Percentiles rank a stretch among this genome's conserved stretches.
Evolutionary conservation across 2,888 invertebrate genomes (phyloP).

Genomic region (Zaprionus bogoriensis): DNA sequence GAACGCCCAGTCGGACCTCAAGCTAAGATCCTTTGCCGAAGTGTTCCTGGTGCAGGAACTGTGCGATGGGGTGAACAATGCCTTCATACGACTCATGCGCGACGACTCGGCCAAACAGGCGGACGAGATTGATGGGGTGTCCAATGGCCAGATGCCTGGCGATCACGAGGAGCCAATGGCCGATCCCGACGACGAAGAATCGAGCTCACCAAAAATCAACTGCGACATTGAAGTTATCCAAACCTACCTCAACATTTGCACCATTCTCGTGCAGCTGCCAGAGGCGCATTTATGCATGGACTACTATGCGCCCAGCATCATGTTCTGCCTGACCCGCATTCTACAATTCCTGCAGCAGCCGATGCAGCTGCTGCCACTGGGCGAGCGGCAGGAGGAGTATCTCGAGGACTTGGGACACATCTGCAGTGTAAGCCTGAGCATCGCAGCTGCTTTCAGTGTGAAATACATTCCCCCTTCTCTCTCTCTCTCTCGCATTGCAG

Average conservation of each 20-base stretch:
- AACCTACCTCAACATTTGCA: constrained; percentile 82
- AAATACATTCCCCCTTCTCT: too few species aligned
- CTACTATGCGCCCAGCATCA: constrained; percentile 61
- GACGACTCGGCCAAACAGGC: constrained; percentile 57
- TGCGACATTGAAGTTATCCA: constrained; percentile 80
- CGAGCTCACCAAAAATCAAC: constrained; percentile 43
- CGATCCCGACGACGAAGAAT: constrained; percentile 35
- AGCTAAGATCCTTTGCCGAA: constrained; percentile 65
- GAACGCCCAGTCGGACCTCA: constrained; percentile 52
- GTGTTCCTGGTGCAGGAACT: constrained; percentile 79
- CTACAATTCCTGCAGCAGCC: constrained; percentile 77
- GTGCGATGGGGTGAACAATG: constrained; percentile 80
- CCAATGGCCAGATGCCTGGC: constrained; percentile 16
- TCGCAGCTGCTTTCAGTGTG: background rate
- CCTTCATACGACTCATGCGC: constrained; percentile 78
- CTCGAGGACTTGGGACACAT: constrained; percentile 81
- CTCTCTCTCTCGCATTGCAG: constrained; percentile 49
- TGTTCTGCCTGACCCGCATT: constrained; percentile 78
- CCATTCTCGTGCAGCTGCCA: constrained; percentile 80
- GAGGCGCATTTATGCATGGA: constrained; percentile 74
- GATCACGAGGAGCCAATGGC: constrained; percentile 20
- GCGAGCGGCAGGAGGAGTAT: constrained; percentile 79
- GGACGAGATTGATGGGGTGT: constrained; percentile 46
- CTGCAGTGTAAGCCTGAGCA: constrained; percentile 54
- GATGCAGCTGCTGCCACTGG: constrained; percentile 76